phyloP scores from a whole-genome alignment of 2,888 invertebrate species.

The Pinctada fucata region DNA sequence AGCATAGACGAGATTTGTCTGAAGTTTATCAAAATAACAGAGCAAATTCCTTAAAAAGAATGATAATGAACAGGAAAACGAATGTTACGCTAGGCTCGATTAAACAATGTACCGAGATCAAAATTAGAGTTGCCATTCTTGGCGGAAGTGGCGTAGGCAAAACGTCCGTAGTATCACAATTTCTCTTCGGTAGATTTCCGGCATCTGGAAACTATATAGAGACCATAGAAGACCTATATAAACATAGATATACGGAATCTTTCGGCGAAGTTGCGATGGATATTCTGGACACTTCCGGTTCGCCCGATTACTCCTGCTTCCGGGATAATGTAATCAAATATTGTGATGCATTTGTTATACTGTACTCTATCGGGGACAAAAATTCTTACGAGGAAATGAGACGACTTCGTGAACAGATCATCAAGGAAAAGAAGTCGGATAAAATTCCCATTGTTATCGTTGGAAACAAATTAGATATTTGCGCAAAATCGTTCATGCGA shows the following conservation, averaged over 20 bases:
- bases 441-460: neutral
- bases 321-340: neutral
- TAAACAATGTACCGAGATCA: too few relatives aligned
- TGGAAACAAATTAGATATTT: neutral
- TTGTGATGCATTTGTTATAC: neutral
- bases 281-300: conserved; percentile 1
- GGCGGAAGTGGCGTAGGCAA: neutral
- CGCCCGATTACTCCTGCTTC: neutral
- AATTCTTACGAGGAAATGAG: neutral
- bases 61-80: too few relatives aligned
- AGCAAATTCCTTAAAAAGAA: too few relatives aligned
- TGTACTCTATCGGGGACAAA: neutral
- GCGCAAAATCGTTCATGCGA: neutral
- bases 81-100: too few relatives aligned
- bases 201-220: neutral
- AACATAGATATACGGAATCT: neutral
- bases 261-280: neutral
- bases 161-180: neutral
- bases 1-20: too few relatives aligned
- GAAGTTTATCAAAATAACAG: too few relatives aligned
- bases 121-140: neutral
- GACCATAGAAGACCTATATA: neutral
- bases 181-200: neutral
- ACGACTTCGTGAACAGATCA: neutral
- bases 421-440: neutral